Conservation (phyloP, 2,797 vertebrate species). For the Gobio occitaniae region DNA sequence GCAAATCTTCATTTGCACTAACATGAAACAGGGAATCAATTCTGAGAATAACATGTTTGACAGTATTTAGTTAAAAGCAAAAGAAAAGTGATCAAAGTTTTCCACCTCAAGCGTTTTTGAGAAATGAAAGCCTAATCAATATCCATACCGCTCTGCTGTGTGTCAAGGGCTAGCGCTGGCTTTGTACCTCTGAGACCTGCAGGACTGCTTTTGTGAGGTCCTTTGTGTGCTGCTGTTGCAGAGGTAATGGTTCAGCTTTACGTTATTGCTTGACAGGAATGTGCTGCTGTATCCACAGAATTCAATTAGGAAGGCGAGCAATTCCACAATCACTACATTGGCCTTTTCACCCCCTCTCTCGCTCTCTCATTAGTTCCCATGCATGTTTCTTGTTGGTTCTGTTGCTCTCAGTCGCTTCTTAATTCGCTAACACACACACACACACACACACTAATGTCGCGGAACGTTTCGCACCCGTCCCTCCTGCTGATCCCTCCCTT, state of each 20-base stretch:
- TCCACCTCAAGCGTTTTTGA: constrained; percentile 35
- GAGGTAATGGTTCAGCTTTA: constrained; percentile 41
- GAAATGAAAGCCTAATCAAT: constrained; percentile 35
- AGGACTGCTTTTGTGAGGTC: constrained; percentile 6
- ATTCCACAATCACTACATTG: constrained; percentile 42
- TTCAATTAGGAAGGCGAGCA: constrained; percentile 53
- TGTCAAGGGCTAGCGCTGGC: neutral
- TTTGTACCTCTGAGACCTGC: constrained; percentile 17
- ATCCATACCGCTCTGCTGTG: constrained; percentile 3
- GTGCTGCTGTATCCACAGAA: constrained; percentile 40
- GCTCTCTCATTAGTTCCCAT: constrained; percentile 27
- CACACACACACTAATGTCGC: neutral
- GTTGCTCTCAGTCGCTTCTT: neutral
- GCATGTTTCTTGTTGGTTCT: constrained; percentile 31
- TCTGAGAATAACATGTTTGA: constrained; percentile 34
- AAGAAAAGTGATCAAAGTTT: constrained; percentile 35
- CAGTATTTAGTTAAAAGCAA: constrained; percentile 19
- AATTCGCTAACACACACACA: neutral
- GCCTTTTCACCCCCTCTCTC: constrained; percentile 36
- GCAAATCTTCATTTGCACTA: constrained; percentile 30
- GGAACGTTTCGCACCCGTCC: neutral
- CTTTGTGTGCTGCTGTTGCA: constrained; percentile 29
- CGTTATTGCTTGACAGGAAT: constrained; percentile 30
- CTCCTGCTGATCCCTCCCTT: constrained; percentile 35
- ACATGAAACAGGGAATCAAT: constrained; percentile 36